phyloP scores from a whole-genome alignment of 2,888 invertebrate genomes.

The Laspeyria flexula region DNA sequence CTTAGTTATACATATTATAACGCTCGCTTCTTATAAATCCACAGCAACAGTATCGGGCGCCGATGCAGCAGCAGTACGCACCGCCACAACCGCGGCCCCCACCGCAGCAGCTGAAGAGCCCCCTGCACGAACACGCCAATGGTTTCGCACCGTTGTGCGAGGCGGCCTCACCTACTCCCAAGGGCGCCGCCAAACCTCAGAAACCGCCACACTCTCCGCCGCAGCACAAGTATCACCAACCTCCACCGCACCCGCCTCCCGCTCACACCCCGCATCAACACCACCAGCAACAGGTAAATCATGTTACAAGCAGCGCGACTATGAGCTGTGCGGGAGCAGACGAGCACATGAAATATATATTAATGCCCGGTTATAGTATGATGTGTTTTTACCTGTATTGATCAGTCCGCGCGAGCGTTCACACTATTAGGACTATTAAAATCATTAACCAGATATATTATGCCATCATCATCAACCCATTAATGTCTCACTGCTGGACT shows the following conservation, averaged over 20 bases:
- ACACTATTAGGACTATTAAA: no score
- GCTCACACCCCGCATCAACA: constrained; percentile 71
- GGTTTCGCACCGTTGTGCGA: constrained; percentile 87
- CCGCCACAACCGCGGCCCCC: constrained; percentile 72
- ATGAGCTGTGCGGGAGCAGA: no score
- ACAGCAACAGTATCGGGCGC: constrained; percentile 79
- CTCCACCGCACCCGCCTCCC: constrained; percentile 59
- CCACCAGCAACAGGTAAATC: constrained; percentile 64
- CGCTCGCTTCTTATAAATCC: background rate
- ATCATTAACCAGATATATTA: no score
- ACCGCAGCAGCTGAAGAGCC: constrained; percentile 86
- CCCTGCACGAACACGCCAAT: constrained; percentile 82
- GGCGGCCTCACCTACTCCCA: constrained; percentile 84
- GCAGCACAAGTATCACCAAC: constrained; percentile 81
- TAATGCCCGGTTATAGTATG: no score
- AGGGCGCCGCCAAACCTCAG: constrained; percentile 67
- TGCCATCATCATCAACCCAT: no score
- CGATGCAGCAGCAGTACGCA: constrained; percentile 79
- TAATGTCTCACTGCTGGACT: no score
- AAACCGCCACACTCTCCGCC: constrained; percentile 81
- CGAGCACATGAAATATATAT: no score
- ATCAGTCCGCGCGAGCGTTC: no score
- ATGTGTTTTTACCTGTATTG: no score
- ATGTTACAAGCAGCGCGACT: no score
- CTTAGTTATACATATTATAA: no score